Percentiles rank a stretch among this genome's conserved stretches.
phyloP scores from a whole-genome alignment of 2,888 invertebrate species.

The Tenthredo distinguenda region DNA sequence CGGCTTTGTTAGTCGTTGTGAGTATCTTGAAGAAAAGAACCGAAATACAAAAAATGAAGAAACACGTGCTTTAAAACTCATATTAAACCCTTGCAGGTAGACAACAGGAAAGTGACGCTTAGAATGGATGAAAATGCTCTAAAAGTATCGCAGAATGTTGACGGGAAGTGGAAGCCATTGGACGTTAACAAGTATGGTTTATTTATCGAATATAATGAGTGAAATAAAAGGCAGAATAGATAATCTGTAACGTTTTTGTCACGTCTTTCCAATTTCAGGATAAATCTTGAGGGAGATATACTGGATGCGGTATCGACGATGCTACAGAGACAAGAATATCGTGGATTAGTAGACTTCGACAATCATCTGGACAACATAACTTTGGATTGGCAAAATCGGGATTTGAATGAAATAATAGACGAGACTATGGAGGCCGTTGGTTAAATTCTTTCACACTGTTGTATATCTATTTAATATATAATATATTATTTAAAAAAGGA shows the following conservation, averaged over 20 bases:
- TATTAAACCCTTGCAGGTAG: conserved; percentile 83
- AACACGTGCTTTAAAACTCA: conserved; percentile 22
- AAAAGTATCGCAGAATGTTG: conserved; percentile 85
- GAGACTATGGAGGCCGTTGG: conserved; percentile 64
- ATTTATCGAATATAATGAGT: not conserved
- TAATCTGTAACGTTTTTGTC: not conserved
- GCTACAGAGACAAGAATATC: conserved; percentile 86
- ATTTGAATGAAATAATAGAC: conserved; percentile 83
- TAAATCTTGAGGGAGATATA: conserved; percentile 76
- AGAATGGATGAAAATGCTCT: conserved; percentile 86
- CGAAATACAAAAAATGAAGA: not conserved
- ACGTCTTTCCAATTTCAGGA: conserved; percentile 62
- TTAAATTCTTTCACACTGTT: not conserved
- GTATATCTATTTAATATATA: not conserved
- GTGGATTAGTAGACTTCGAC: conserved; percentile 95
- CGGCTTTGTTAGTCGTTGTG: conserved; percentile 91
- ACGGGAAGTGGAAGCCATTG: conserved; percentile 88
- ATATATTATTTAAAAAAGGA: not conserved
- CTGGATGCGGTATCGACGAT: conserved; percentile 86
- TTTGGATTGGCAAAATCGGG: conserved; percentile 93
- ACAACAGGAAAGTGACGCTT: conserved; percentile 87
- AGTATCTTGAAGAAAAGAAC: conserved; percentile 68
- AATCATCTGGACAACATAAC: conserved; percentile 96
- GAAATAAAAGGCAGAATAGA: not conserved
- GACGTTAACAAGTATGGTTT: conserved; percentile 79